phyloP scores from a whole-genome alignment of 2,797 vertebrate species.

The Sardinella longiceps region DNA sequence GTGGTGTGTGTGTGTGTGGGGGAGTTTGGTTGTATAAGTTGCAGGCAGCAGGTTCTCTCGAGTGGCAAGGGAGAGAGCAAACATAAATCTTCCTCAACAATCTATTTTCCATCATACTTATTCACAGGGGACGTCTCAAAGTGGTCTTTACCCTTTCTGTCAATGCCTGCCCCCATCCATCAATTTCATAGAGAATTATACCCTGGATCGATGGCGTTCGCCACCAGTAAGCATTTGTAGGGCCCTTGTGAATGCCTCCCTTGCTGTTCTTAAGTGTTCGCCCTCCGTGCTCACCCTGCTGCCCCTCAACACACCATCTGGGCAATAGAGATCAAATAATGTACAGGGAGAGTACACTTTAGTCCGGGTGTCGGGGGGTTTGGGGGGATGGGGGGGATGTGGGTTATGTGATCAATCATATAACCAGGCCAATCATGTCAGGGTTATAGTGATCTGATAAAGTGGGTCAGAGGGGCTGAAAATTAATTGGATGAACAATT shows the following conservation, averaged over 20 bases:
- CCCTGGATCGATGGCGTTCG: slow-evolving; percentile 89
- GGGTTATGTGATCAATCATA: slow-evolving; percentile 24
- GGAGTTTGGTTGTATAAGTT: slow-evolving; percentile 33
- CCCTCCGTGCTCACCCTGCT: slow-evolving; percentile 60
- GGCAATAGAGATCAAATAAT: slow-evolving; percentile 25
- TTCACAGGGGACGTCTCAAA: slow-evolving; percentile 83
- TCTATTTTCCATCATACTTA: slow-evolving; percentile 83
- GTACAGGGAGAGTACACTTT: neutral
- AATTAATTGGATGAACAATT: slow-evolving; percentile 11
- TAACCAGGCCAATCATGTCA: neutral
- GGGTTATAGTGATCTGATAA: neutral
- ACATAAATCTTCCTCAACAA: slow-evolving; percentile 87
- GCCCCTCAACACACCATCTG: neutral
- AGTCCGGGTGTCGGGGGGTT: too few species aligned
- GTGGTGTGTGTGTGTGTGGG: slow-evolving; percentile 38
- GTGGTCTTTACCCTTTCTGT: slow-evolving; percentile 89
- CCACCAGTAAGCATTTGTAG: slow-evolving; percentile 80
- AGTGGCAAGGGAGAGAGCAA: slow-evolving; percentile 70
- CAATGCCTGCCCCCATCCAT: slow-evolving; percentile 90
- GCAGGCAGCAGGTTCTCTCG: slow-evolving; percentile 50
- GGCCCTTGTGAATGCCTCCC: slow-evolving; percentile 69
- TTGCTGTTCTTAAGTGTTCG: slow-evolving; percentile 56
- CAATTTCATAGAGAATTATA: slow-evolving; percentile 95
- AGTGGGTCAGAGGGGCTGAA: neutral
- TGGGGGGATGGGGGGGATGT: neutral